Conservation (phyloP, 2,113 vertebrate genomes). For the Gobio gobio region DNA sequence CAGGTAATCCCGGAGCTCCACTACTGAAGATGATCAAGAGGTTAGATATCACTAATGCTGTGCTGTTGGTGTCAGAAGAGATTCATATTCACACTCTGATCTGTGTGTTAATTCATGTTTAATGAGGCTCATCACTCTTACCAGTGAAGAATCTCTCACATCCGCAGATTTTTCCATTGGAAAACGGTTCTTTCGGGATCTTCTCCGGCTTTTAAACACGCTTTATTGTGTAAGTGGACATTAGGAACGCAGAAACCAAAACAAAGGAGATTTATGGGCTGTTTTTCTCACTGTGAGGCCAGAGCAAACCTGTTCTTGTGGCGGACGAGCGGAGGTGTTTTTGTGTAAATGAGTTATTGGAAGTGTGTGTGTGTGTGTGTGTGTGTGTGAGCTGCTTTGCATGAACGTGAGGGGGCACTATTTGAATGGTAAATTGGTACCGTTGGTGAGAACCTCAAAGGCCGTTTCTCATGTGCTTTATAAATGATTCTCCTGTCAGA, state of each 20-base stretch:
- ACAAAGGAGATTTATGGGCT: neutral
- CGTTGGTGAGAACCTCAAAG: neutral
- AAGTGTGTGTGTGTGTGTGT: neutral
- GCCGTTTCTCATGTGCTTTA: no score
- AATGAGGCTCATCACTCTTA: no score
- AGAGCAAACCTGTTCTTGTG: neutral
- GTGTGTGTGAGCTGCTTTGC: neutral
- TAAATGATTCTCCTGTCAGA: no score
- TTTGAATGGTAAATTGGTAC: slow-evolving; percentile 41
- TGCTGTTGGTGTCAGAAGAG: no score
- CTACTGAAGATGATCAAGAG: neutral
- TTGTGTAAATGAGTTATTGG: neutral
- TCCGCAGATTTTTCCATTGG: no score
- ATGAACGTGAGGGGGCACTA: neutral
- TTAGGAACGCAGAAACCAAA: no score
- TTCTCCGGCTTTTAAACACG: no score
- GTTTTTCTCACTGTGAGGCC: neutral
- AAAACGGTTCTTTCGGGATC: no score
- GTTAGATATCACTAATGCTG: neutral
- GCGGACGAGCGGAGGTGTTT: neutral
- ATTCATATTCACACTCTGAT: no score
- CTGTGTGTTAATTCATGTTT: no score
- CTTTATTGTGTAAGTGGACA: no score
- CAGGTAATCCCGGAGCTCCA: slow-evolving; percentile 40
- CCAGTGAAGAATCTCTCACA: no score